phyloP scores from a whole-genome alignment of 2,113 vertebrate genomes.

The Morphnarchus princeps region DNA sequence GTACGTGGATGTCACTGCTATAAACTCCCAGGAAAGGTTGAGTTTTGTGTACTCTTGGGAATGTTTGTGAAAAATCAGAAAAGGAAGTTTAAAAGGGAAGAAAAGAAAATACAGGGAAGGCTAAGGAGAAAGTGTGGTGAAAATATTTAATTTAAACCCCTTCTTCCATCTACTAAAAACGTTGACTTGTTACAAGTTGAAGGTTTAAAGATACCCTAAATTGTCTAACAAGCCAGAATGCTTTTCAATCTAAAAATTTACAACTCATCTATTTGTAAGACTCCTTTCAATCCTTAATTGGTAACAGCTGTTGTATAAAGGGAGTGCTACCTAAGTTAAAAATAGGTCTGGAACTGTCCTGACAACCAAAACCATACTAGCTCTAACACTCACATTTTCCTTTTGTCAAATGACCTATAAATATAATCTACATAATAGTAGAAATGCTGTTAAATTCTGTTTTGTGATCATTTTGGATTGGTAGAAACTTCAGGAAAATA shows the following conservation, averaged over 20 bases:
- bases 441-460: not conserved
- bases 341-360: not conserved
- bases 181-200: not conserved
- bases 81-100: not conserved
- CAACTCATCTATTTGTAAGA: not conserved
- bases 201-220: not conserved
- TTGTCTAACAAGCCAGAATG: not conserved
- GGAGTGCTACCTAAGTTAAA: not conserved
- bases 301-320: not conserved
- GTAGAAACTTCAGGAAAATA: not conserved
- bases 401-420: not conserved
- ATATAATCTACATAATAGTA: not conserved
- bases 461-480: not conserved
- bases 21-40: not conserved
- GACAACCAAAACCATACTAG: not conserved
- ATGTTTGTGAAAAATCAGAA: not conserved
- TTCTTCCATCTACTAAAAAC: not conserved
- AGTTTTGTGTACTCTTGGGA: not conserved
- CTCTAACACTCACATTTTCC: not conserved
- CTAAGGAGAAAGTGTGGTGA: not conserved
- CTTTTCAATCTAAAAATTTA: not conserved
- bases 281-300: slow-evolving; percentile 14
- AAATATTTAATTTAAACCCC: not conserved
- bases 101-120: not conserved
- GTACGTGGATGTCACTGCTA: not conserved